Percentiles rank a stretch among this genome's conserved stretches.
Evolutionary conservation across 2,113 vertebrate species (phyloP).

Genomic region (Alces alces): DNA sequence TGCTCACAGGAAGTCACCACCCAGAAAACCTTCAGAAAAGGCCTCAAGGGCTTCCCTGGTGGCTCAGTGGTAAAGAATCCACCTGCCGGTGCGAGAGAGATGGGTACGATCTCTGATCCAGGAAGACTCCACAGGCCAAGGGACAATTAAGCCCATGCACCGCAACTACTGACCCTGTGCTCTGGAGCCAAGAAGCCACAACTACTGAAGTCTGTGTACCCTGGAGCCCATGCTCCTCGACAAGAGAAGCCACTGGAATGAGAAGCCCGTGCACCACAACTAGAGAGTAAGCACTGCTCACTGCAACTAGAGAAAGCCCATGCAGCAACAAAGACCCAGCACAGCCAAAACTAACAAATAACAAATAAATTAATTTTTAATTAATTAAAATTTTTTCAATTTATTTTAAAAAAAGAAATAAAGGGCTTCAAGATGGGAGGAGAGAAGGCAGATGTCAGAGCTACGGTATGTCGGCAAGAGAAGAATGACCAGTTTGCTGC

Average conservation of each 20-base stretch:
- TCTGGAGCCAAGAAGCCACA: neutral
- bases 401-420: neutral
- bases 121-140: neutral
- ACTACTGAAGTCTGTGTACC: neutral
- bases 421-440: neutral
- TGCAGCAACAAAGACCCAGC: neutral
- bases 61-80: neutral
- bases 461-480: neutral
- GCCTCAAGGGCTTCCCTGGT: neutral
- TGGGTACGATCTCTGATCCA: accelerated
- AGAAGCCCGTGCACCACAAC: accelerated
- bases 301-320: neutral
- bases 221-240: neutral
- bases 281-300: neutral
- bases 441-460: neutral
- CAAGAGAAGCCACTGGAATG: neutral
- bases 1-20: neutral
- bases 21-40: neutral
- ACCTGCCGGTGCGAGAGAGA: neutral
- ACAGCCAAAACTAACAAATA: neutral
- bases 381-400: neutral
- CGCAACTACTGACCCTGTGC: neutral
- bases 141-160: neutral
- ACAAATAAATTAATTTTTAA: too few species aligned
- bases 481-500: neutral